Evolutionary conservation across 2,113 vertebrate species (phyloP).

Genomic region (Microtus ochrogaster): DNA sequence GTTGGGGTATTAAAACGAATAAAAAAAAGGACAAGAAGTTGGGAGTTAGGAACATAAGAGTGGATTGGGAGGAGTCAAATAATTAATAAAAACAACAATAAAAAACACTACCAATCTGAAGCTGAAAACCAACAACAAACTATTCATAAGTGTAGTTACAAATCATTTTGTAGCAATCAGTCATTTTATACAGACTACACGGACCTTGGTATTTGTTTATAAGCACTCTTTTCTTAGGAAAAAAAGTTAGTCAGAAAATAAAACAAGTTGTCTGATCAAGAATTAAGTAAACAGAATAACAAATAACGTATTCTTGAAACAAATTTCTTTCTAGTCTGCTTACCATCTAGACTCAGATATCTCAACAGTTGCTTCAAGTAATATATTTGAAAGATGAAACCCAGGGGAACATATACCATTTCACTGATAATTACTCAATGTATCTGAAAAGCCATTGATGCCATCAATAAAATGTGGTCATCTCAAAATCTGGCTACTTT

Average conservation of each 20-base stretch:
- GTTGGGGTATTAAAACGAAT: neutral
- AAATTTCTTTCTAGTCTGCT: neutral
- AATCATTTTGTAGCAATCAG: neutral
- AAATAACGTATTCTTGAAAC: neutral
- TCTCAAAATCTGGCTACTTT: neutral
- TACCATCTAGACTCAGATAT: neutral
- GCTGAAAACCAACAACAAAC: neutral
- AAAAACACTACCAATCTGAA: neutral
- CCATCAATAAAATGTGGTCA: neutral
- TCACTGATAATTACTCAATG: conserved; percentile 2
- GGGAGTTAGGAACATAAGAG: neutral
- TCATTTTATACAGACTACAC: conserved; percentile 3
- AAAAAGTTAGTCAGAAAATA: neutral
- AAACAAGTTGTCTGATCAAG: conserved; percentile 26
- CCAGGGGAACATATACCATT: neutral
- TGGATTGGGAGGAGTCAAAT: neutral
- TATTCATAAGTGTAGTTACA: neutral
- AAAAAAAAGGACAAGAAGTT: neutral
- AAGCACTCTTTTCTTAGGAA: conserved; percentile 19
- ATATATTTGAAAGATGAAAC: neutral
- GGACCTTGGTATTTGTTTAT: neutral
- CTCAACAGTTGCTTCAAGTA: neutral
- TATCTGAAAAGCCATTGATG: conserved; percentile 21
- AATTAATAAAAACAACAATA: neutral
- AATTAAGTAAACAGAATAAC: neutral